Base-by-base conservation (phyloP, 2,888 invertebrate species). In the Hermodice carunculata region DNA sequence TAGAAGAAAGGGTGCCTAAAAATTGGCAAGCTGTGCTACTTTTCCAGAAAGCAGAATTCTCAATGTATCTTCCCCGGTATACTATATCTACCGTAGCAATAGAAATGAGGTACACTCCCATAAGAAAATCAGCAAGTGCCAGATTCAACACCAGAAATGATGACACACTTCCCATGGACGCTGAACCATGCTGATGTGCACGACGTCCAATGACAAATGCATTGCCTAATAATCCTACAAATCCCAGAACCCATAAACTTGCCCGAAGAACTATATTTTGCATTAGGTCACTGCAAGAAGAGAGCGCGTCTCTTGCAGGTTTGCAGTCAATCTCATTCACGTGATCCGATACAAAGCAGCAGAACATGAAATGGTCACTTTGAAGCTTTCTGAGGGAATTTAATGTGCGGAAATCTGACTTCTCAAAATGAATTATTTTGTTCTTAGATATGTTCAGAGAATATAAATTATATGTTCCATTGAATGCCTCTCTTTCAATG, bases 131-230 rank as follows among this genome's bases (percentile, higher is more conserved):
- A 1, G 77, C 68, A 14, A 71, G 42, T 11, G 70, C 66, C 14
- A 77, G 66, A 56, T 74, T 71, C 0, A 62, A 52, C 1, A 75
- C 66, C 56, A 77, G 70, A 3, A 70, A 61, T 17, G 67, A 69
- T 70, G 80, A 76, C 74, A 80, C 75, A 70, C 79, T 37, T 73
- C 79, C 74, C 22, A 64, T 68, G 19, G 73, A 74, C 63, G 57
- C 81, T 73, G 56, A 81, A n/a, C n/a, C n/a, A n/a, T n/a, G n/a
- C n/a, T n/a, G n/a, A n/a, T n/a, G n/a, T 32, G 14, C 64, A 0
- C 61, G 4, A 0, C 73, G 49, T 31, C 66, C 70, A 0, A 74
- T 17, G 1, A 67, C 70, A 19, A 64, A 22, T 3, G 48, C 42
- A 56, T 77, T 77, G 1, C 76, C 77, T 2, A 68, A 14, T 1